Percentiles rank a stretch among this genome's conserved stretches.
These are phyloP conservation scores for Drosophila paramelanica DNA, from an alignment of 2,888 invertebrate genomes.

Conservation along the genomic window DNA sequence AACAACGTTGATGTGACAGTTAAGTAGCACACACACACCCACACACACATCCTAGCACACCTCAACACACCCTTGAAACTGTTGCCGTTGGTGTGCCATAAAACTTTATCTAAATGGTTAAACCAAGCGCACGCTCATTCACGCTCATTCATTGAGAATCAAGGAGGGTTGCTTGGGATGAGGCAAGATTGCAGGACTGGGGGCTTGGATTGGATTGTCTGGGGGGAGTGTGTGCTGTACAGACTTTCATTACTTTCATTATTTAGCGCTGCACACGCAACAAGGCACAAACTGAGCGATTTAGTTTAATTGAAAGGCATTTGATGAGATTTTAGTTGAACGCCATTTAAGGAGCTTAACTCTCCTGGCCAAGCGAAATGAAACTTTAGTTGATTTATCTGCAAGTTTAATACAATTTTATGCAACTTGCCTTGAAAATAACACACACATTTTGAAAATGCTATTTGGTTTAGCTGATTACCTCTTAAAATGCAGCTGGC, in stretches of 20 bases:
- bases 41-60: constrained; percentile 14
- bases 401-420: constrained; percentile 15
- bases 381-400: constrained; percentile 30
- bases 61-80: constrained; percentile 34
- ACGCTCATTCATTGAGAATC: constrained; percentile 44
- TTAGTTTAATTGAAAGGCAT: constrained; percentile 74
- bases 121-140: constrained; percentile 63
- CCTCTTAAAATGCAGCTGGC: constrained; percentile 4
- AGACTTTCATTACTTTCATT: constrained; percentile 73
- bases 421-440: constrained; percentile 4
- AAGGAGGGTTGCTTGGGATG: background rate
- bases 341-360: constrained; percentile 48
- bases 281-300: constrained; percentile 63
- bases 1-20: constrained; percentile 59
- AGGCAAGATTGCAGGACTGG: constrained; percentile 5
- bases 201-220: background rate
- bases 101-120: constrained; percentile 78
- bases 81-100: constrained; percentile 71
- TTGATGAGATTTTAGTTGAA: constrained; percentile 70
- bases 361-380: constrained; percentile 4
- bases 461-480: constrained; percentile 5
- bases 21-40: constrained; percentile 41
- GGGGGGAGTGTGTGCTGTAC: constrained; percentile 3
- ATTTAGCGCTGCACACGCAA: constrained; percentile 56
- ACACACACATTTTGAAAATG: constrained; percentile 6